Evolutionary conservation across 2,113 vertebrate genomes (phyloP).

Genomic region (Lynx canadensis): DNA sequence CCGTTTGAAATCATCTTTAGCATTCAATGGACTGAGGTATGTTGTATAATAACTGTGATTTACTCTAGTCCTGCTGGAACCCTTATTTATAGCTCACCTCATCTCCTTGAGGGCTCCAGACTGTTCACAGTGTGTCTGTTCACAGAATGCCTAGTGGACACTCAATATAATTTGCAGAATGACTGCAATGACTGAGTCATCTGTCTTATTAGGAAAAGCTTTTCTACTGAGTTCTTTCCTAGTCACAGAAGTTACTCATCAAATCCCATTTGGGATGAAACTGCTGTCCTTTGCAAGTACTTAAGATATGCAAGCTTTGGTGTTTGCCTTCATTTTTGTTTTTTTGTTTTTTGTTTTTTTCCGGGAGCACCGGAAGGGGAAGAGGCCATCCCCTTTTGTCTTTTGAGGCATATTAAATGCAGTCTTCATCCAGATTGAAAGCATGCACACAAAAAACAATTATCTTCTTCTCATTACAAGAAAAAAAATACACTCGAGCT

Average conservation of each 20-base stretch:
- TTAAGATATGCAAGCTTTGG: neutral
- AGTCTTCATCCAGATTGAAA: constrained; percentile 23
- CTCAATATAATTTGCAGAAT: neutral
- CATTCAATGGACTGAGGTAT: neutral
- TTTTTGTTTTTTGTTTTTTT: constrained; percentile 18
- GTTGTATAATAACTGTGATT: neutral
- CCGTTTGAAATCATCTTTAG: neutral
- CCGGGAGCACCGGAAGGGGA: neutral
- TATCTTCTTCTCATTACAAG: constrained; percentile 20
- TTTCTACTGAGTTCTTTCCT: constrained; percentile 21
- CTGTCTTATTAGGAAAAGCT: constrained; percentile 18
- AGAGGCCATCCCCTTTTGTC: neutral
- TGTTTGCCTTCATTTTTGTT: neutral
- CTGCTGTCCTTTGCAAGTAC: constrained; percentile 36
- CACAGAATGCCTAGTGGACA: neutral
- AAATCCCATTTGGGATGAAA: constrained; percentile 38
- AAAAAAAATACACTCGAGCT: neutral
- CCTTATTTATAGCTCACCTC: neutral
- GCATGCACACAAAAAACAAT: neutral
- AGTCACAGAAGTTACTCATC: constrained; percentile 36
- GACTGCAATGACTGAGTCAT: constrained; percentile 1
- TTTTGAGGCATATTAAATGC: neutral
- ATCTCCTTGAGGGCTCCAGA: neutral
- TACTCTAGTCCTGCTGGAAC: neutral
- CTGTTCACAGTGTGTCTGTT: neutral